phyloP scores from a whole-genome alignment of 2,888 invertebrate species.

The Neoitamus cyanurus region DNA sequence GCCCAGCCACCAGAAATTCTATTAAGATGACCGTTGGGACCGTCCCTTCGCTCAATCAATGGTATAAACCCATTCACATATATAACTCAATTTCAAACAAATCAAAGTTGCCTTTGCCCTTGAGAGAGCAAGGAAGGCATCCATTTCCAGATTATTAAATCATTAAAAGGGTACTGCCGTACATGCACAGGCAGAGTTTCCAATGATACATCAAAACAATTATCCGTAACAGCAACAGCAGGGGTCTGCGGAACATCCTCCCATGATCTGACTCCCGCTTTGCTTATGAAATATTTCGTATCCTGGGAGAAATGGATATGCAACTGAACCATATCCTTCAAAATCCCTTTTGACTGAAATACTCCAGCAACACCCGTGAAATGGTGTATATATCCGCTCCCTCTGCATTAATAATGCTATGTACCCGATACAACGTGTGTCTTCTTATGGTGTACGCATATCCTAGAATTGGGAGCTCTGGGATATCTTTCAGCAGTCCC shows the following conservation, averaged over 20 bases:
- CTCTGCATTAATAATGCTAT: conserved; percentile 36
- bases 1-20: background rate
- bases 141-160: conserved; percentile 17
- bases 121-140: background rate
- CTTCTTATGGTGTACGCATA: conserved; percentile 7
- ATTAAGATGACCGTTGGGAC: background rate
- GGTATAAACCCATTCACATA: conserved; percentile 4
- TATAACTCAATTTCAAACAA: conserved; percentile 28
- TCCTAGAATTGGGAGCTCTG: background rate
- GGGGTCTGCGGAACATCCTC: conserved; percentile 12
- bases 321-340: conserved; percentile 39
- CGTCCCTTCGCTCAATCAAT: background rate
- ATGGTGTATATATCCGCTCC: conserved; percentile 38
- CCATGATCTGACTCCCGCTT: conserved; percentile 18
- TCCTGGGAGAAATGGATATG: conserved; percentile 45
- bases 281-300: conserved; percentile 45
- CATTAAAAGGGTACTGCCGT: conserved; percentile 28
- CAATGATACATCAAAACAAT: conserved; percentile 22
- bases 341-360: conserved; percentile 45
- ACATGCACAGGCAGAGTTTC: background rate
- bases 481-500: background rate
- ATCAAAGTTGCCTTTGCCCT: conserved; percentile 20
- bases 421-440: background rate
- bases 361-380: conserved; percentile 43
- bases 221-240: conserved; percentile 14